Percentiles rank a stretch among this genome's conserved stretches.
These are phyloP conservation scores for Helicolenus hilgendorfi DNA, from an alignment of 2,797 vertebrate species.

Conservation along the genomic window DNA sequence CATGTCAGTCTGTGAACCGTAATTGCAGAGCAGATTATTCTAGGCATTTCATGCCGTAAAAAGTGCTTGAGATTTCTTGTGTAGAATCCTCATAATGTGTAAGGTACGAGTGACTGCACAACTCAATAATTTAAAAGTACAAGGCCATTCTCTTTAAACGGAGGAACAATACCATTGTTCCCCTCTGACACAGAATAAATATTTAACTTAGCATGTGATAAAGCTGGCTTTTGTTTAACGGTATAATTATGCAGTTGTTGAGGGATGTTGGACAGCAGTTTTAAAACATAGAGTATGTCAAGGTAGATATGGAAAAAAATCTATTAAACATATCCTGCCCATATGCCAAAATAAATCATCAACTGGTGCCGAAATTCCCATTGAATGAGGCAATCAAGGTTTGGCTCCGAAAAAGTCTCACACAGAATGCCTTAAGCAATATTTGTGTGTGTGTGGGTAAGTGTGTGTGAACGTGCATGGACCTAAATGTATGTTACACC, in stretches of 20 bases:
- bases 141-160: slow-evolving; percentile 9
- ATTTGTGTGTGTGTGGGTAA: neutral
- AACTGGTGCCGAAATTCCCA: neutral
- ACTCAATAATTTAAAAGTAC: slow-evolving; percentile 36
- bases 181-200: neutral
- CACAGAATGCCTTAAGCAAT: slow-evolving; percentile 12
- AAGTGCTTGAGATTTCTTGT: slow-evolving; percentile 3
- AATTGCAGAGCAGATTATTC: slow-evolving; percentile 48
- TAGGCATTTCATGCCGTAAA: slow-evolving; percentile 28
- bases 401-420: slow-evolving; percentile 22
- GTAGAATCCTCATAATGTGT: slow-evolving; percentile 3
- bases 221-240: neutral
- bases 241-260: neutral
- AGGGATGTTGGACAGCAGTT: neutral
- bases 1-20: slow-evolving; percentile 45
- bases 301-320: neutral
- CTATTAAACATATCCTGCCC: neutral
- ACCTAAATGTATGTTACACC: slow-evolving; percentile 8
- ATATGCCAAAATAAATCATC: slow-evolving; percentile 15
- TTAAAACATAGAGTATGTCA: neutral
- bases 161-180: neutral
- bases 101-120: slow-evolving; percentile 7
- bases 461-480: neutral
- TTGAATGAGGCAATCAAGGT: slow-evolving; percentile 33
- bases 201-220: neutral